Evolutionary conservation across 2,888 invertebrate species (phyloP), one percentile per base, ranked within the genome.

Genomic region (Apodemia mormo): DNA sequence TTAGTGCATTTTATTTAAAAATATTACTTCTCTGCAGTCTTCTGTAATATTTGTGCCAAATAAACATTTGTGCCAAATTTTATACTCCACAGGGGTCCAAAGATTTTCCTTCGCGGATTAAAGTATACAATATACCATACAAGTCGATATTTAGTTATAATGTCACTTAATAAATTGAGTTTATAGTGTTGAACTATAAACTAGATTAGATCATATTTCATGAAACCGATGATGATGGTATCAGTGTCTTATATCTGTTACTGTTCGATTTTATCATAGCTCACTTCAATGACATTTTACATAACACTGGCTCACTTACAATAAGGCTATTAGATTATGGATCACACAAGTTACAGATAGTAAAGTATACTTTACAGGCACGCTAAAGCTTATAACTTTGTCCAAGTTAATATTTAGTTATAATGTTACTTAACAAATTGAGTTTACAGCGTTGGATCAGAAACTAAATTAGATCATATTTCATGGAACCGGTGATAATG

Each of bases 141-240:
- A 76, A 12, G 10, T 58, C 58, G 10, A 58, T 58, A 58, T 58
- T 58, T 58, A 58, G 58, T 58, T 58, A 58, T 58, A 58, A 30
- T 58, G 58, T 58, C 12, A 58, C 29, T 58, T 84, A 84, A 84
- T 86, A 89, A 89, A 89, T 89, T 87, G 85, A 86, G 87, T 89
- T 89, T 85, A 45, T 45, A 87, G 86, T 82, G 89, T 88, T 84
- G 85, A 85, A 87, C 86, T 88, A 89, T 80, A 81, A 85, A 82
- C 83, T 80, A 87, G 89, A 90, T 90, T 87, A 88, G 87, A 89
- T 89, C 84, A 89, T 88, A 89, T 90, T 89, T 89, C 85, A 83
- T 81, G 76, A 82, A 82, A 79, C 84, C 82, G 82, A 85, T 88
- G 83, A 80, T 80, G 81, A 82, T 83, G 79, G 79, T 80, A 82